phyloP scores from a whole-genome alignment of 2,113 vertebrate genomes.

The Triplophysa tibetana region DNA sequence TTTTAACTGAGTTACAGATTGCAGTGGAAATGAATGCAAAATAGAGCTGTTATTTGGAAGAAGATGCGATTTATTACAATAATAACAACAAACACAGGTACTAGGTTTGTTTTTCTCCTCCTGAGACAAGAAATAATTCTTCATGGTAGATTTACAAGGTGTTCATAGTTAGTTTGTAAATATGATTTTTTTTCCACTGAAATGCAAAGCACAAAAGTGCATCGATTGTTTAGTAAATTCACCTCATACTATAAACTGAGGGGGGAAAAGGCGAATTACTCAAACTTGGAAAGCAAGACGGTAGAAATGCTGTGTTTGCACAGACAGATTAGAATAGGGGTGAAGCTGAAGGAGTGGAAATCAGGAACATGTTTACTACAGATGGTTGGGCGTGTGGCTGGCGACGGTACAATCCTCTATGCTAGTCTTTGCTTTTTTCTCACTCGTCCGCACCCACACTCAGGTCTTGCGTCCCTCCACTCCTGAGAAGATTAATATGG shows the following conservation, averaged over 20 bases:
- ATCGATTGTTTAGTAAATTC: too few species aligned
- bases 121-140: too few species aligned
- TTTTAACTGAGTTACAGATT: too few species aligned
- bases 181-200: too few species aligned
- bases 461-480: constrained; percentile 50
- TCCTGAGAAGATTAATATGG: constrained; percentile 70
- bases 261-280: background rate
- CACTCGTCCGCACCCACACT: constrained; percentile 33
- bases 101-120: too few species aligned
- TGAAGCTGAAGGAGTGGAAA: background rate
- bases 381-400: background rate
- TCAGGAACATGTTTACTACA: background rate
- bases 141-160: too few species aligned
- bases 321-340: background rate
- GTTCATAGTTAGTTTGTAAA: too few species aligned
- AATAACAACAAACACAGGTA: too few species aligned
- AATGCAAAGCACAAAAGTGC: too few species aligned
- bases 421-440: background rate
- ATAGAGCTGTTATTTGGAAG: too few species aligned
- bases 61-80: too few species aligned
- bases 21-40: too few species aligned
- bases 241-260: background rate
- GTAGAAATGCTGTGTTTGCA: background rate
- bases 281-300: background rate
- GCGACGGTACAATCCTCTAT: background rate